phyloP scores from a whole-genome alignment of 2,113 vertebrate species.

The Origma solitaria region DNA sequence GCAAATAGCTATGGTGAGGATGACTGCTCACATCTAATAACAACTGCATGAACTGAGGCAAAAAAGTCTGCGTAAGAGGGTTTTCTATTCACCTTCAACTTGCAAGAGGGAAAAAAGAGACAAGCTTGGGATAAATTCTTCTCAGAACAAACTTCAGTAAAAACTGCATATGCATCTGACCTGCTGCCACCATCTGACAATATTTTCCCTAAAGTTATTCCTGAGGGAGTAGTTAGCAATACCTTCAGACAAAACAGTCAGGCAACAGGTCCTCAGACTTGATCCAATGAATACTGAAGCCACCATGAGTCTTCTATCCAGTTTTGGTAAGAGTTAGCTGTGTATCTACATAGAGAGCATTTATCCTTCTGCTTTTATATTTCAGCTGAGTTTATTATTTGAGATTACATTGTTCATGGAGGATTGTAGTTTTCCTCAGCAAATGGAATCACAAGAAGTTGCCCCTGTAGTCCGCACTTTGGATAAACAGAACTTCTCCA shows the following conservation, averaged over 20 bases:
- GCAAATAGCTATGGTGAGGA: not conserved
- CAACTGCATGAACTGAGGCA: not conserved
- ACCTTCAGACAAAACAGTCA: rapidly evolving
- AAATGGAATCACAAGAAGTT: not conserved
- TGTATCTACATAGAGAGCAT: not conserved
- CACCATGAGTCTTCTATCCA: not conserved
- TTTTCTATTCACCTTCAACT: not conserved
- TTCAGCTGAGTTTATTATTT: not conserved
- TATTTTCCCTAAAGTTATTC: not conserved
- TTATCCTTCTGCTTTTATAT: not conserved
- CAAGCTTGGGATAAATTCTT: not conserved
- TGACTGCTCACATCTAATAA: not conserved
- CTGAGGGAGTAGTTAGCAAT: not conserved
- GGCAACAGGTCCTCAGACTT: not conserved
- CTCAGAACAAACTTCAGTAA: not conserved
- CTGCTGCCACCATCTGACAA: not conserved
- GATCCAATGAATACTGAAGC: not conserved
- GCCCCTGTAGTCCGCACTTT: not conserved
- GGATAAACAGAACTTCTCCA: not conserved
- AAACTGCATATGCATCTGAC: not conserved
- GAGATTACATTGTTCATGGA: rapidly evolving
- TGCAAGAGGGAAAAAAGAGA: not conserved
- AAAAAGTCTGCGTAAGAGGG: not conserved
- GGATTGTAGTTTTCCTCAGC: not conserved
- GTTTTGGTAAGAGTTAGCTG: not conserved